phyloP scores from a whole-genome alignment of 2,797 vertebrate species.

The Acanthurus lineatus region DNA sequence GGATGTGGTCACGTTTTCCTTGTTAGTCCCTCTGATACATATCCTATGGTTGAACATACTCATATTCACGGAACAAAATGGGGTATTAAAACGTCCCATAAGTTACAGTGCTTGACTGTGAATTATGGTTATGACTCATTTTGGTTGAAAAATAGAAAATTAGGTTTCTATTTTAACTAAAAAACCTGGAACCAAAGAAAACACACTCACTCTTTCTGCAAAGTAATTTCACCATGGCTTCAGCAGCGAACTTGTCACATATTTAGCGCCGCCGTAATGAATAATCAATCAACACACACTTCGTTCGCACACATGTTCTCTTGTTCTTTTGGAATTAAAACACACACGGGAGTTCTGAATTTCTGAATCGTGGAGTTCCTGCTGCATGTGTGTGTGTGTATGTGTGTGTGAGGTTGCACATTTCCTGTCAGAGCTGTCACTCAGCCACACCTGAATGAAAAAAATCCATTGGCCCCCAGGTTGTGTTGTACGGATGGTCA shows the following conservation, averaged over 20 bases:
- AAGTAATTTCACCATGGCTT: conserved; percentile 20
- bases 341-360: conserved; percentile 1
- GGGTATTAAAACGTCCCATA: conserved; percentile 50
- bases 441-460: conserved; percentile 69
- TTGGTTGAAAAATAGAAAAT: conserved; percentile 24
- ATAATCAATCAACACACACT: conserved; percentile 19
- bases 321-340: conserved; percentile 1
- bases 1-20: conserved; percentile 62
- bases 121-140: conserved; percentile 51
- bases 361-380: conserved; percentile 11
- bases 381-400: too few relatives aligned
- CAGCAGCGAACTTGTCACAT: conserved; percentile 15
- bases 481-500: conserved; percentile 68
- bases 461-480: conserved; percentile 58
- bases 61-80: conserved; percentile 40
- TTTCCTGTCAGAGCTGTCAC: conserved; percentile 61
- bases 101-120: conserved; percentile 30
- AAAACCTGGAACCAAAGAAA: background rate
- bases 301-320: conserved; percentile 2
- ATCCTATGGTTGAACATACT: conserved; percentile 38
- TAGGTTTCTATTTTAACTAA: background rate
- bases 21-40: conserved; percentile 58
- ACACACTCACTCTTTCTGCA: background rate
- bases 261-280: conserved; percentile 16
- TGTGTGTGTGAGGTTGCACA: conserved; percentile 32